Percentiles rank a stretch among this genome's conserved stretches.
These are phyloP conservation scores for Tinea pellionella DNA, from an alignment of 2,888 invertebrate species.

Conservation along the genomic window DNA sequence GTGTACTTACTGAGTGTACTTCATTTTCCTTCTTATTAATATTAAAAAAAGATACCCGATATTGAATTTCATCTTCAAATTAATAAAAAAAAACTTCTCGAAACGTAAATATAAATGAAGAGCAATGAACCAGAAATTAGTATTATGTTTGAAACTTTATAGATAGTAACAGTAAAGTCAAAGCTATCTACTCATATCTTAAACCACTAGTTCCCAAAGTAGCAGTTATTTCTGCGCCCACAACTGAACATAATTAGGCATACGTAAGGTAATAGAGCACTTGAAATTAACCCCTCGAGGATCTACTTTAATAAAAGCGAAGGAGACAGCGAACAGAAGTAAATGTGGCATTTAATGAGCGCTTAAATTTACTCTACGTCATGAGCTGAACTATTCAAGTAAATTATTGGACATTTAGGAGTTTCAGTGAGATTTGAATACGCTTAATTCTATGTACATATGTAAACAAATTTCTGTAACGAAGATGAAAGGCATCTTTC, in stretches of 20 bases:
- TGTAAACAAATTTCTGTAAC: too few relatives aligned
- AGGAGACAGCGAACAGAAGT: conserved; percentile 12
- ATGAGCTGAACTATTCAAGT: background rate
- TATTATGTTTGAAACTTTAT: background rate
- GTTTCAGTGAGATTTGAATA: background rate
- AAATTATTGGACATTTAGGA: background rate
- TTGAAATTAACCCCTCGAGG: conserved; percentile 29
- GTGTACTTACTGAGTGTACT: too few relatives aligned
- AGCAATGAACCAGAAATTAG: background rate
- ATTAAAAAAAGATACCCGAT: too few relatives aligned
- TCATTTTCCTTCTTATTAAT: too few relatives aligned
- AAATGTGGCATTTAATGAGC: conserved; percentile 17
- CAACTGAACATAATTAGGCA: conserved; percentile 30
- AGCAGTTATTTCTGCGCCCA: conserved; percentile 26
- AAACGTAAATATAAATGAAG: too few relatives aligned
- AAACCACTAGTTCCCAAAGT: background rate
- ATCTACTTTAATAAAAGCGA: conserved; percentile 11
- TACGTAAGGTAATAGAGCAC: conserved; percentile 23
- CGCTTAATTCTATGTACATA: too few relatives aligned
- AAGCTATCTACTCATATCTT: background rate
- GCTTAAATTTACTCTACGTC: conserved; percentile 4
- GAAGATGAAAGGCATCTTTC: too few relatives aligned
- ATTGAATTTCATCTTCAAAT: too few relatives aligned
- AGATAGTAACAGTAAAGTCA: background rate
- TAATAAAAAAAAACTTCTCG: too few relatives aligned